Evolutionary conservation across 92 coral and sea anemone species (phyloP).

Genomic region (Palythoa grandis): DNA sequence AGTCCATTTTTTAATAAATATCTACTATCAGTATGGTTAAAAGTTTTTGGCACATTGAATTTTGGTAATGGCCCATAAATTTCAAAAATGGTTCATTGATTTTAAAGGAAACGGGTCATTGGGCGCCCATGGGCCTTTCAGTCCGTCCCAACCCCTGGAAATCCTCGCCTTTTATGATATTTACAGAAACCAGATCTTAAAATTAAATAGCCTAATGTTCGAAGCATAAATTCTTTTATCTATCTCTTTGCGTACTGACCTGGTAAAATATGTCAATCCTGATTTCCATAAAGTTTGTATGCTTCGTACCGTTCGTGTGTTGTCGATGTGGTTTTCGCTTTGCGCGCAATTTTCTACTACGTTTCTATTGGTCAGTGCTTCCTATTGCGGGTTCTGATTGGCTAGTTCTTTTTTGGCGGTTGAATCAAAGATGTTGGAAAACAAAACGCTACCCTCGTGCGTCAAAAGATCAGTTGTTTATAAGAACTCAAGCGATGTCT

Average conservation of each 20-base stretch:
- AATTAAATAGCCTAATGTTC: too few species aligned
- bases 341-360: constrained; percentile 18
- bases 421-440: constrained; percentile 20
- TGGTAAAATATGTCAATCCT: neutral
- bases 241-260: neutral
- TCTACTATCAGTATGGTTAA: too few species aligned
- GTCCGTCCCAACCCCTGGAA: too few species aligned
- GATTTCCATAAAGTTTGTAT: neutral
- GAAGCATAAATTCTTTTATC: too few species aligned
- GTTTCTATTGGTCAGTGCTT: neutral
- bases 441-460: constrained; percentile 25
- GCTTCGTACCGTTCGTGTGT: neutral
- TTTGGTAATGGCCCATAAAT: too few species aligned
- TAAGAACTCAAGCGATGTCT: neutral
- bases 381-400: neutral
- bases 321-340: neutral
- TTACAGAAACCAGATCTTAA: too few species aligned
- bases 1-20: too few species aligned
- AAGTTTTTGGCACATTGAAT: too few species aligned
- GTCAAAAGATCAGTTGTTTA: constrained; percentile 22
- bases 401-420: constrained; percentile 30
- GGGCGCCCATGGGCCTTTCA: too few species aligned
- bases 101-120: too few species aligned
- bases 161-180: too few species aligned
- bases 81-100: too few species aligned